Evolutionary conservation across 2,888 invertebrate genomes (phyloP).

Genomic region (Spilosoma lubricipeda): DNA sequence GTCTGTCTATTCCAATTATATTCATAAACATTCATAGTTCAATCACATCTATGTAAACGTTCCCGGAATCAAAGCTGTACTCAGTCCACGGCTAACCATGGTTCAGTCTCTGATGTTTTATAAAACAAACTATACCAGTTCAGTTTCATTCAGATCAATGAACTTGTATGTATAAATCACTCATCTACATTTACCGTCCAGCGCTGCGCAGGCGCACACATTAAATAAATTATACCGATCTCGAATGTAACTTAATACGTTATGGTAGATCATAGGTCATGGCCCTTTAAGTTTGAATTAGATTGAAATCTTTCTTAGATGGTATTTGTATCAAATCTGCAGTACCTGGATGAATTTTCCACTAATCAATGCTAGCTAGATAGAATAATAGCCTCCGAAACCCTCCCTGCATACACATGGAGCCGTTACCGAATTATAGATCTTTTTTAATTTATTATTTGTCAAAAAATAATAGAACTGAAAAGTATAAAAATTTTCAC

Average conservation of each 20-base stretch:
- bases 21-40: background rate
- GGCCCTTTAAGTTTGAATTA: background rate
- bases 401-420: too few relatives aligned
- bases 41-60: constrained; percentile 6
- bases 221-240: constrained; percentile 14
- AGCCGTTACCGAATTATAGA: too few relatives aligned
- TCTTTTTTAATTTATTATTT: too few relatives aligned
- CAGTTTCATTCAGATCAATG: constrained; percentile 23
- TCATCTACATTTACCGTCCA: constrained; percentile 12
- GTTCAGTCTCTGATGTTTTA: background rate
- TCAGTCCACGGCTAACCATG: background rate
- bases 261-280: background rate
- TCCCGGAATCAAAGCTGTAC: background rate
- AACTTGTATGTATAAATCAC: constrained; percentile 23
- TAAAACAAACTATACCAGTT: background rate
- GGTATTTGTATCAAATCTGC: too few relatives aligned
- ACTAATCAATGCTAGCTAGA: too few relatives aligned
- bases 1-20: background rate
- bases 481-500: too few relatives aligned
- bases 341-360: too few relatives aligned
- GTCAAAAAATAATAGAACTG: too few relatives aligned
- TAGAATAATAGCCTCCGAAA: too few relatives aligned
- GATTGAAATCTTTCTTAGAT: background rate
- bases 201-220: constrained; percentile 4
- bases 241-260: background rate